Base-by-base conservation (phyloP, 2,797 vertebrate species). In the Takifugu rubripes region DNA sequence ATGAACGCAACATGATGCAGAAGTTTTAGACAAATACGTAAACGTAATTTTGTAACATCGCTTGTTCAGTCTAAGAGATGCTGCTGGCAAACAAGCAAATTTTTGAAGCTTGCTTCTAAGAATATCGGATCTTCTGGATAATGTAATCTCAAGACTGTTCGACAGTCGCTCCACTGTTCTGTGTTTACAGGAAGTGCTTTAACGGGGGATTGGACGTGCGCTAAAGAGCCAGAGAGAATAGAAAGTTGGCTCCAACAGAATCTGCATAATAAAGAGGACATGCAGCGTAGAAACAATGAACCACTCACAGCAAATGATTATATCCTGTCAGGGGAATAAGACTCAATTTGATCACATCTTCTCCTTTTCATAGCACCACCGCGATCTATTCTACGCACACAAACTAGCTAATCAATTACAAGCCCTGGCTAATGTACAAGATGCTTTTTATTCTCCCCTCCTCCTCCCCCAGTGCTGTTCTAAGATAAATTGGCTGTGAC, bases 401-500 rank as follows among this genome's bases (percentile, higher is more conserved):
- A 84, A 87, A 87, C 72, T 60, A 83, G 59, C 75, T 81, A 82
- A 87, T 88, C 82, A 87, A 84, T 86, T 86, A 84, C 71, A 78
- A 79, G 75, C 72, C 73, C 59, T 51, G 72, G 78, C 68, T 83
- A 83, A 86, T 82, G 84, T 79, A 88, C 85, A 85, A 40, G 79
- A 83, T 82, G 72, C 76, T 77, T 83, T 86, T 85, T 73, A 82
- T 86, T 77, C 68, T 61, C 51, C 56, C 67, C 75, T 14, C 82
- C 77, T 74, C 67, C 42, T 12, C 42, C 10, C 68, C 64, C 84
- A 61, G 78, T 26, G 71, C 78, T 77, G 72, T 74, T 75, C 81
- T 73, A 84, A 89, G 84, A 88, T 90, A 90, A 91, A 91, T 88
- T 92, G 84, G 83, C 79, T 89, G 72, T 87, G 89, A 92, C 89